Conservation (phyloP, 2,888 invertebrate genomes). For the Caenorhabditis uteleia region DNA sequence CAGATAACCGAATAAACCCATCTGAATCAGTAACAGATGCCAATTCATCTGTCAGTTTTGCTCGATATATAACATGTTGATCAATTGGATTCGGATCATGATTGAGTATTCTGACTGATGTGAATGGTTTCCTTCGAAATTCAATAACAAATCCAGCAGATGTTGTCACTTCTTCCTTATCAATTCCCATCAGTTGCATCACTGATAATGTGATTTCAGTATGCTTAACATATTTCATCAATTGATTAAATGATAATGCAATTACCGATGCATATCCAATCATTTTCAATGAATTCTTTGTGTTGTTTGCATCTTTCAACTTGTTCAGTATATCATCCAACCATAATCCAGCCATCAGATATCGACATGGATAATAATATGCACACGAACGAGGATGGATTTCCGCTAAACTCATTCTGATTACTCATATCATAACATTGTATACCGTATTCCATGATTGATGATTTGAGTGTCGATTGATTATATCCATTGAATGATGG, state of each 20-base stretch:
- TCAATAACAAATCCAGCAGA: constrained; percentile 58
- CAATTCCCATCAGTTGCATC: constrained; percentile 51
- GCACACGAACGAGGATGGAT: constrained; percentile 55
- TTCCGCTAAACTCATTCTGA: constrained; percentile 44
- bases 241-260: not conserved
- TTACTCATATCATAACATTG: constrained; percentile 25
- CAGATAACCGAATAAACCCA: constrained; percentile 17
- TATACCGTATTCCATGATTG: too few species aligned
- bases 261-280: constrained; percentile 20
- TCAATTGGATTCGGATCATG: constrained; percentile 59
- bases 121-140: constrained; percentile 29
- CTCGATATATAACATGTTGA: constrained; percentile 49
- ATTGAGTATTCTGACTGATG: constrained; percentile 44
- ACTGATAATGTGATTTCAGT: constrained; percentile 53
- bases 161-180: constrained; percentile 47
- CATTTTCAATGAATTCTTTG: constrained; percentile 14
- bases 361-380: constrained; percentile 49
- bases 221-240: constrained; percentile 52
- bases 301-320: constrained; percentile 28
- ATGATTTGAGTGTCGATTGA: too few species aligned
- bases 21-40: constrained; percentile 21
- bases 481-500: constrained; percentile 49
- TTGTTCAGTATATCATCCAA: constrained; percentile 41
- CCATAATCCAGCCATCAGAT: constrained; percentile 59
- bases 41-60: constrained; percentile 1